These are phyloP conservation scores for Xiphorhynchus erythropygius DNA, from an alignment of 2,797 vertebrate genomes.

Conservation along the genomic window DNA sequence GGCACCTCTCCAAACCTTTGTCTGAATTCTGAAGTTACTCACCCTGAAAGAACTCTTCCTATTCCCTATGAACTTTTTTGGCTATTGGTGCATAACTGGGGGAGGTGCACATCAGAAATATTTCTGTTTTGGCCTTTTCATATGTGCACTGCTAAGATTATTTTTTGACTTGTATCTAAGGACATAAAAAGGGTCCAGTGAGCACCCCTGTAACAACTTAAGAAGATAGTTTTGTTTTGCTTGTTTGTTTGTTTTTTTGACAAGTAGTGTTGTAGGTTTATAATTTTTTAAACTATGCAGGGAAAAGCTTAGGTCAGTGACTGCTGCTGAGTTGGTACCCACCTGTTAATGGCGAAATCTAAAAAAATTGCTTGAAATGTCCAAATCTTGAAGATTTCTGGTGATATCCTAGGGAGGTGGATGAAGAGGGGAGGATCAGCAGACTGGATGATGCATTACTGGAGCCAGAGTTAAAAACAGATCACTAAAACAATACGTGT, in stretches of 20 bases:
- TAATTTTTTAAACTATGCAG: not conserved
- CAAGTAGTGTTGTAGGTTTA: not conserved
- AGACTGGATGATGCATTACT: not conserved
- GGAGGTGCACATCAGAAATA: not conserved
- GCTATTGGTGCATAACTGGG: not conserved
- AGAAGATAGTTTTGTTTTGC: not conserved
- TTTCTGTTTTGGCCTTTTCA: not conserved
- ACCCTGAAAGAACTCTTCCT: not conserved
- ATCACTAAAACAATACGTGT: not conserved
- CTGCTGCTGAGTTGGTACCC: not conserved
- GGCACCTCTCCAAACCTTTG: not conserved
- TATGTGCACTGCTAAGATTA: not conserved
- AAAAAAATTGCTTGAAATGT: not conserved
- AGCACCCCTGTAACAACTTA: not conserved
- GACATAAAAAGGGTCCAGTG: not conserved
- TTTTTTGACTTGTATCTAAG: not conserved
- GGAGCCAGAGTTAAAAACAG: not conserved
- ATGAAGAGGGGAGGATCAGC: not conserved
- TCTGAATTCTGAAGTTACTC: not conserved
- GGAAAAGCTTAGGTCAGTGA: not conserved
- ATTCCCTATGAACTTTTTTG: not conserved
- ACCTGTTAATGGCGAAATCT: not conserved
- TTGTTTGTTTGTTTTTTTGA: not conserved
- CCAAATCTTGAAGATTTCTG: not conserved
- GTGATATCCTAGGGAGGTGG: not conserved